A percentile compares a stretch with the other conserved stretches of the same genome.
Conservation (phyloP, 2,797 vertebrate species). For the Pangasius djambal region DNA sequence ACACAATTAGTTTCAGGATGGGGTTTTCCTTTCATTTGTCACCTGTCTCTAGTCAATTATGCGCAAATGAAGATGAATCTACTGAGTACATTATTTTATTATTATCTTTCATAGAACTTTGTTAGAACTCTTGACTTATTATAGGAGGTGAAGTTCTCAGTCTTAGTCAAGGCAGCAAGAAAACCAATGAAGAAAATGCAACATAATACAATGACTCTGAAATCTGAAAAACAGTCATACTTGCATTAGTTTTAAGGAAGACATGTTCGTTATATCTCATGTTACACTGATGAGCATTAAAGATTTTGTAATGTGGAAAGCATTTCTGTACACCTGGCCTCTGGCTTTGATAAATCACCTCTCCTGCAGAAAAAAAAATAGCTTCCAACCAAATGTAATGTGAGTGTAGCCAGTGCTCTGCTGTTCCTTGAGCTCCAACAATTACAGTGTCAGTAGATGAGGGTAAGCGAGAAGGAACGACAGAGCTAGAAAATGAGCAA, state of each 20-base stretch:
- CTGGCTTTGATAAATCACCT: constrained; percentile 25
- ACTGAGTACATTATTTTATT: not conserved
- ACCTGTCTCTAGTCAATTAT: not conserved
- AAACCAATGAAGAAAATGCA: not conserved
- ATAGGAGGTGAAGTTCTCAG: not conserved
- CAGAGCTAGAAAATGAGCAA: constrained; percentile 11
- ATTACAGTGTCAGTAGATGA: constrained; percentile 19
- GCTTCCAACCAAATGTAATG: constrained; percentile 6
- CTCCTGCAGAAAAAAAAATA: not conserved
- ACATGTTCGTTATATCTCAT: constrained; percentile 8
- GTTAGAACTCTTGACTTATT: not conserved
- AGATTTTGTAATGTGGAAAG: constrained; percentile 36
- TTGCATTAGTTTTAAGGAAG: constrained; percentile 6
- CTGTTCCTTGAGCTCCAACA: constrained; percentile 19
- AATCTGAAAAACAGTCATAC: constrained; percentile 7
- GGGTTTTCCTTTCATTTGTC: not conserved
- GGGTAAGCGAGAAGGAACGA: not conserved
- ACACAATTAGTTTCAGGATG: not conserved
- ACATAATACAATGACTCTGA: not conserved
- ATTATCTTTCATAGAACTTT: not conserved
- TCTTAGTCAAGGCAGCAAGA: not conserved
- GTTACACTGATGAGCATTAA: constrained; percentile 37
- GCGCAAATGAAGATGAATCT: not conserved
- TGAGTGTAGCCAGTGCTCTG: constrained; percentile 22
- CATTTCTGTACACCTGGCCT: constrained; percentile 31